These are phyloP conservation scores for Glareola pratincola DNA, from an alignment of 2,113 vertebrate species.

Conservation along the genomic window DNA sequence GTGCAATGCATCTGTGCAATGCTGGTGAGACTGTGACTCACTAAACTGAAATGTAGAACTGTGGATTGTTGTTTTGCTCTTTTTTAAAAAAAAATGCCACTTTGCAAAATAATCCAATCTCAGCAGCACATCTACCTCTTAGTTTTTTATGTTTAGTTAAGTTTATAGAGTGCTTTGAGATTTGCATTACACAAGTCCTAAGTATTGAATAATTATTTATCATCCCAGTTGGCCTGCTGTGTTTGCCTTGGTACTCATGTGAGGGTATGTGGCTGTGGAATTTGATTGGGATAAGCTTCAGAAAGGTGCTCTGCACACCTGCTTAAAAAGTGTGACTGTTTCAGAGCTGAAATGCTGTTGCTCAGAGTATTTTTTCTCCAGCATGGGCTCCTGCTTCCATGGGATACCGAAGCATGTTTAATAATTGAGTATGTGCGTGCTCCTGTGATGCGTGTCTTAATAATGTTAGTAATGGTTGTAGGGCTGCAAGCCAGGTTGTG, in stretches of 20 bases:
- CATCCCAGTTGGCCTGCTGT: background rate
- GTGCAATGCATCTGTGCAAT: background rate
- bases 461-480: background rate
- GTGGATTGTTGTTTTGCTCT: background rate
- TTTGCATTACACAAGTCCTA: background rate
- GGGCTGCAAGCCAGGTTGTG: background rate
- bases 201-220: background rate
- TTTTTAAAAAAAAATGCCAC: background rate
- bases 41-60: background rate
- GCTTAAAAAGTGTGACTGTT: background rate
- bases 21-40: background rate
- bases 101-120: background rate
- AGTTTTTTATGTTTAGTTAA: background rate
- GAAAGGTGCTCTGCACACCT: background rate
- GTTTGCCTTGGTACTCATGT: background rate
- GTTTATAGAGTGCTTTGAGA: background rate
- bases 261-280: background rate
- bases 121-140: background rate
- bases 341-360: background rate
- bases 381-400: background rate
- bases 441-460: background rate
- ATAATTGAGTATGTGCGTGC: background rate
- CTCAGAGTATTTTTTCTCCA: background rate
- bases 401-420: background rate
- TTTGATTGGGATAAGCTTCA: background rate